These are phyloP conservation scores for Burhinus oedicnemus DNA, from an alignment of 2,113 vertebrate genomes.

Conservation along the genomic window DNA sequence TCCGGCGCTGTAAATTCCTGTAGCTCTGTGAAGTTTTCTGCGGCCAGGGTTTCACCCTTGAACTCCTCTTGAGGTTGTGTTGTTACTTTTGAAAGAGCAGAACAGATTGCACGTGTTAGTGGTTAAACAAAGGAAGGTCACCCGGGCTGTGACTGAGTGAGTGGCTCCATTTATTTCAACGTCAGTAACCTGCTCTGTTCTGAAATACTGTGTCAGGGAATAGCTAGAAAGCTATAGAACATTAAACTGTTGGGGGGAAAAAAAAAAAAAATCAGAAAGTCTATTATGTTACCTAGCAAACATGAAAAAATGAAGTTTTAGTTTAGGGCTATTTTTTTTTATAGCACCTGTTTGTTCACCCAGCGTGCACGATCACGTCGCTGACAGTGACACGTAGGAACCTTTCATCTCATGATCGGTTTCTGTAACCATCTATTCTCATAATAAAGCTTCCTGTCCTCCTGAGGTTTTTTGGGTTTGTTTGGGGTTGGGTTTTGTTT, in stretches of 20 bases:
- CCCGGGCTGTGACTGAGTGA: background rate
- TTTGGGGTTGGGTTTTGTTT: background rate
- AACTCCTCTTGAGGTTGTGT: background rate
- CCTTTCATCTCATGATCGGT: rapidly evolving
- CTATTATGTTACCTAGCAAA: background rate
- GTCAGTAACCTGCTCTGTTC: background rate
- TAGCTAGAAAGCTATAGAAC: background rate
- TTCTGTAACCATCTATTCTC: background rate
- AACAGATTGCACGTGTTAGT: background rate
- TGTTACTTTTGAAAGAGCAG: background rate
- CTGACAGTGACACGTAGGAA: background rate
- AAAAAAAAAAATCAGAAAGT: background rate
- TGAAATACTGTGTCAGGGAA: background rate
- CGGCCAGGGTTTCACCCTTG: background rate
- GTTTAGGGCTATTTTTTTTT: background rate
- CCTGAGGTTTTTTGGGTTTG: no score
- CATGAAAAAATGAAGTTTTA: background rate
- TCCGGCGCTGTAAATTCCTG: background rate
- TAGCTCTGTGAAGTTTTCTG: background rate
- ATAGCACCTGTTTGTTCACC: background rate
- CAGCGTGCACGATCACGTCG: rapidly evolving
- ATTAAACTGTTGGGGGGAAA: background rate
- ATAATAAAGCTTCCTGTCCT: background rate
- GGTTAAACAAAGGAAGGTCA: background rate
- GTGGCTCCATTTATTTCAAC: background rate